Evolutionary conservation across 2,888 invertebrate genomes (phyloP).

Genomic region (Syrphus vitripennis): DNA sequence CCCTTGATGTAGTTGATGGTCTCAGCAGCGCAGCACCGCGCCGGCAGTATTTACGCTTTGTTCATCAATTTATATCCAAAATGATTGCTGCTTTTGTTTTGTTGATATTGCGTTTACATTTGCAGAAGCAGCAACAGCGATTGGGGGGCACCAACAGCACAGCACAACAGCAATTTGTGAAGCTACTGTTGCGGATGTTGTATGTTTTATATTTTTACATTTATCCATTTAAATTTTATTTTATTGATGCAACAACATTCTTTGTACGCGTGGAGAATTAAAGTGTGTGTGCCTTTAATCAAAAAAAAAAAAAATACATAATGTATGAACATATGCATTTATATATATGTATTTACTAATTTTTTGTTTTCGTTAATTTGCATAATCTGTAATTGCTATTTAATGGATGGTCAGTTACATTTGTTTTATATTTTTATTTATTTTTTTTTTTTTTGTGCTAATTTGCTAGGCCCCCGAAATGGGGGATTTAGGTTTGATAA

Average conservation of each 20-base stretch:
- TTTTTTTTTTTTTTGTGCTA: neutral
- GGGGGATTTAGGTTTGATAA: neutral
- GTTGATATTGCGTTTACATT: constrained; percentile 59
- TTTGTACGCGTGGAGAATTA: neutral
- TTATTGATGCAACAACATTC: neutral
- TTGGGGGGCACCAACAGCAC: neutral
- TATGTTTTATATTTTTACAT: neutral
- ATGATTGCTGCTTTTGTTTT: constrained; percentile 41
- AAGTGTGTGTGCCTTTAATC: constrained; percentile 1
- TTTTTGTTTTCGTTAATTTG: neutral
- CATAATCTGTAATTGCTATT: neutral
- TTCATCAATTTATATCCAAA: constrained; percentile 62
- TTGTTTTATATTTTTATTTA: neutral
- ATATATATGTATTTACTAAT: neutral
- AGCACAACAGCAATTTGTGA: neutral
- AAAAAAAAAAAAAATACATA: neutral
- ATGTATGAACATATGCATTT: too few relatives aligned
- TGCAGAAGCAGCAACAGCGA: constrained; percentile 19
- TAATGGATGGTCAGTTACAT: neutral
- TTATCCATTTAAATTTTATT: neutral
- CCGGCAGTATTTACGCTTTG: constrained; percentile 48
- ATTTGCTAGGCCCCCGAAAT: neutral
- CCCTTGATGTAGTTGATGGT: neutral
- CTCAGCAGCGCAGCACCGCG: neutral
- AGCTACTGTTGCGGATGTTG: constrained; percentile 46